Evolutionary conservation across 1,140 invertebrate species (phyloP), one percentile per base, ranked within the genome.

Genomic region (Trichoplusia ni): DNA sequence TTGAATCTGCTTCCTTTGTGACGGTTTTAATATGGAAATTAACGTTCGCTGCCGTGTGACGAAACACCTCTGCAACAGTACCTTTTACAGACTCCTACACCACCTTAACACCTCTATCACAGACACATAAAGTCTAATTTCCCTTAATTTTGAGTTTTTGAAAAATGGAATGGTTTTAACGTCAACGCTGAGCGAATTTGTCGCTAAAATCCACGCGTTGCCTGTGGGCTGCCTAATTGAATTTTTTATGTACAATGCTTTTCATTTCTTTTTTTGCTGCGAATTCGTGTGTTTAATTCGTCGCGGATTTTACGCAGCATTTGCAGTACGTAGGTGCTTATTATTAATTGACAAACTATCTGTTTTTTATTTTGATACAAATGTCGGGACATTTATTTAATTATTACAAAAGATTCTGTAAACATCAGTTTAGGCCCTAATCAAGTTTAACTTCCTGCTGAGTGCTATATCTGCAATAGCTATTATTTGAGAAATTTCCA

Each of bases 1-100:
- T 90, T 89, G 84, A 89, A 88, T 87, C 81, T 86, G 84, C 81
- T 88, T 89, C 84, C 84, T 89, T 89, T 89, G 86, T 87, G 86
- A 79, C 83, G 84, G 82, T 90, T 89, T 89, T 90, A 90, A 90
- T 90, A 90, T 90, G 88, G 88, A 90, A 90, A 89, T 90, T 90
- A 90, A 88, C 78, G 82, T 86, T 87, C 77, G 72, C 71, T 71
- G 78, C 77, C 82, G 83, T 82, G 78, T 79, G 84, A 75, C 81
- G 75, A 71, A 73, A 82, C 79, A 88, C 85, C 78, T 86, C 68
- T 51, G 69, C 82, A 79, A 84, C 72, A 67, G 69, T 78, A 84
- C 76, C 73, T 82, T 81, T 85, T 77, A 76, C 61, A 69, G 63
- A 59, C 73, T 65, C 4, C 21, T 46, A 18, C 18, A 37, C 6